Percentiles rank a stretch among this genome's conserved stretches.
phyloP scores from a whole-genome alignment of 2,113 vertebrate species.

The Pedetes capensis region DNA sequence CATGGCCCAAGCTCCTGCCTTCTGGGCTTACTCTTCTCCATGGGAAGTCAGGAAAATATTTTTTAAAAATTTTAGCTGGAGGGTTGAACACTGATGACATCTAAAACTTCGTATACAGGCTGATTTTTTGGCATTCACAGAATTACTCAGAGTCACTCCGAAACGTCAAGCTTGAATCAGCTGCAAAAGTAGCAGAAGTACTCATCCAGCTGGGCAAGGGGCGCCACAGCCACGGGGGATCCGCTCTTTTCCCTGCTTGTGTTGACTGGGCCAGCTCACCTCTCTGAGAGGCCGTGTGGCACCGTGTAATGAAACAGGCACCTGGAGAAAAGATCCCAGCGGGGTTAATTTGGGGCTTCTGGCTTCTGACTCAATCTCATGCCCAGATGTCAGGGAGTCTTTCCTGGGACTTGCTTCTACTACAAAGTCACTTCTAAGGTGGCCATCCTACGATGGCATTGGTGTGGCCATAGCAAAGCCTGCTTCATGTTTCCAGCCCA shows the following conservation, averaged over 20 bases:
- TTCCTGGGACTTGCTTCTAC: background rate
- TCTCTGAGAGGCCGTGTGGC: background rate
- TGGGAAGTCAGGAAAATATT: background rate
- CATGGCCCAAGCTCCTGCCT: fast-evolving
- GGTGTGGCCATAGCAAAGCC: too few relatives aligned
- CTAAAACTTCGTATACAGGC: background rate
- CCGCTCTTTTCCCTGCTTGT: background rate
- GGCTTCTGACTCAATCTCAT: background rate
- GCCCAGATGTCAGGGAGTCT: background rate
- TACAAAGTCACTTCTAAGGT: background rate
- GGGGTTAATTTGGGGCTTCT: background rate
- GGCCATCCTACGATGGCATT: background rate
- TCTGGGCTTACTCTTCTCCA: background rate
- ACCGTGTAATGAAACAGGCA: background rate
- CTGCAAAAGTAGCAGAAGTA: background rate
- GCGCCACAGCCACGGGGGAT: background rate
- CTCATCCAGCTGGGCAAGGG: background rate
- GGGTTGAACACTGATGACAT: background rate
- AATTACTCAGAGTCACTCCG: background rate
- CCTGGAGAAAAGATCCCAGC: background rate
- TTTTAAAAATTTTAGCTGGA: background rate
- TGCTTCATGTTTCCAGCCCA: too few relatives aligned
- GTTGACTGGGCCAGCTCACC: background rate
- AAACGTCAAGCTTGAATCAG: background rate
- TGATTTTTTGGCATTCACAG: background rate